Evolutionary conservation across 2,113 vertebrate genomes (phyloP), one percentile per base, ranked within the genome.

Genomic region (Crotalus viridis): DNA sequence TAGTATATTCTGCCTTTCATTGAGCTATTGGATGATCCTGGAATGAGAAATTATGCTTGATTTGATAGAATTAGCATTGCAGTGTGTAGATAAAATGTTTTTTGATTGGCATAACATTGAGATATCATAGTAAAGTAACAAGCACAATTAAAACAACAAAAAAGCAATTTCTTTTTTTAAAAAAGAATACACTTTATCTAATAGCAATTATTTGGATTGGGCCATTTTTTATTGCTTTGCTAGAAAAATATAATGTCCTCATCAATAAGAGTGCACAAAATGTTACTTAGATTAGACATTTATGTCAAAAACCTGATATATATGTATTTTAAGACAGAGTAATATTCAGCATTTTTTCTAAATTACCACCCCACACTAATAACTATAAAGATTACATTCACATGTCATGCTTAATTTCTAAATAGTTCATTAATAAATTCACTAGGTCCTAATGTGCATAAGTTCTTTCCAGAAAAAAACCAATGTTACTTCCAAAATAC

Each of bases 31-130:
- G 10, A 86, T 96, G 88, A 95, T 94, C 91, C 93, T 69, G 7
- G 90, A 91, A 64, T 94, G 89, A 89, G 90, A 87, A 90, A 93
- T 94, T 97, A 96, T 94, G 93, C 52, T 93, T 95, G 90, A 95
- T 96, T 88, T 89, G 94, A 69, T 91, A 93, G 56, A 64, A 90
- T 88, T 91, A 13, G 28, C 51, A 61, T 69, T 91, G 3, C 15
- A 2, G 4, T 1, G 59, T 51, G 52, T 87, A 51, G 85, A 39
- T 52, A 92, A 87, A 24, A 10, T 74, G 12, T 55, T 51, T 57
- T 90, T 90, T 24, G 46, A 48, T 33, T 92, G 52, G 59, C 26
- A 85, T 52, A 22, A 39, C 74, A 48, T 48, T 39, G 69, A 91
- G 55, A 56, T 74, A 86, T 0, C 0, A 0, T n/a, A 51, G 64